Evolutionary conservation across 2,888 invertebrate genomes (phyloP).

Genomic region (Caenorhabditis wallacei): DNA sequence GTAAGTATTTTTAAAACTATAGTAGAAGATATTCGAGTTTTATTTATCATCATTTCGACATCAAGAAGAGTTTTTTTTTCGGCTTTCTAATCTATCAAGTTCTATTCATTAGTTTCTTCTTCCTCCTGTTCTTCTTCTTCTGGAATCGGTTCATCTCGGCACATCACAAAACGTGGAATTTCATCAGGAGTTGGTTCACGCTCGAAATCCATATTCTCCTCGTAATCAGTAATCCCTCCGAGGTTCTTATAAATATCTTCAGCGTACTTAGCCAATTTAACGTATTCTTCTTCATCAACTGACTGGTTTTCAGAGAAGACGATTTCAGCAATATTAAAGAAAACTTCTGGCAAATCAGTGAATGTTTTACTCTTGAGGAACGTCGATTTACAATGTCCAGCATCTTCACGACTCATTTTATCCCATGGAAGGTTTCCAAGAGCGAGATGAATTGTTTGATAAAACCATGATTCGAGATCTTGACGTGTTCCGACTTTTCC

Average conservation of each 20-base stretch:
- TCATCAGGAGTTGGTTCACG: slow-evolving; percentile 75
- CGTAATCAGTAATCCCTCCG: slow-evolving; percentile 70
- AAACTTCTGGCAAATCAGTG: slow-evolving; percentile 41
- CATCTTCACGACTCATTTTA: slow-evolving; percentile 51
- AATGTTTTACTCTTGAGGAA: slow-evolving; percentile 32
- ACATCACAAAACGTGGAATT: slow-evolving; percentile 68
- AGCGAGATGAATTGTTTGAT: slow-evolving; percentile 70
- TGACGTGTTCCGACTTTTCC: slow-evolving; percentile 54
- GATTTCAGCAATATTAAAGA: slow-evolving; percentile 62
- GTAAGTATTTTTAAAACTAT: slow-evolving; percentile 6
- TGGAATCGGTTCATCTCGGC: slow-evolving; percentile 39
- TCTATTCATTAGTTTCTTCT: background rate
- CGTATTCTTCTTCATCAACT: slow-evolving; percentile 54
- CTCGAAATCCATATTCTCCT: slow-evolving; percentile 79
- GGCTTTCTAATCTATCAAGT: slow-evolving; percentile 86
- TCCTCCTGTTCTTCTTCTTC: slow-evolving; percentile 1
- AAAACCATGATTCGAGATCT: slow-evolving; percentile 76
- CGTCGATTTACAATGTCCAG: slow-evolving; percentile 46
- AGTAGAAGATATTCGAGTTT: background rate
- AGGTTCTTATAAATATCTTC: slow-evolving; percentile 59
- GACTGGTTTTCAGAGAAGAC: slow-evolving; percentile 31
- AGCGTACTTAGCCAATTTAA: slow-evolving; percentile 23
- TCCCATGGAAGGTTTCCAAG: slow-evolving; percentile 74
- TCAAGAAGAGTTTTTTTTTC: background rate
- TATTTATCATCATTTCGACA: background rate